These are phyloP conservation scores for Caenorhabditis sp. DNA, from an alignment of 2,888 invertebrate species.

Conservation along the genomic window DNA sequence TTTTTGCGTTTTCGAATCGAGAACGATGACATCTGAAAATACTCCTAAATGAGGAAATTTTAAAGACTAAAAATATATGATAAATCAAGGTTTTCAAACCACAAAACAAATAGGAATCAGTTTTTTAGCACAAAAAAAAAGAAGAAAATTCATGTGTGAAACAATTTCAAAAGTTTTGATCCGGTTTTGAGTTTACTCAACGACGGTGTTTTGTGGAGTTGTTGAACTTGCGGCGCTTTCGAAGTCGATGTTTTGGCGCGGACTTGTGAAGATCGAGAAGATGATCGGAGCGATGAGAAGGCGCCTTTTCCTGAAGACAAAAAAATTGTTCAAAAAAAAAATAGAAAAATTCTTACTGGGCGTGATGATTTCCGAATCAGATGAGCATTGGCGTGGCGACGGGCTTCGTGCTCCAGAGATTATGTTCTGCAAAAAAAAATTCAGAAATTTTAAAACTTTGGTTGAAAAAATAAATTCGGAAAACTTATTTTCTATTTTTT, in stretches of 20 bases:
- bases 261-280: slow-evolving; percentile 47
- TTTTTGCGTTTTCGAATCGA: slow-evolving; percentile 13
- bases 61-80: too few relatives aligned
- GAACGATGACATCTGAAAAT: slow-evolving; percentile 2
- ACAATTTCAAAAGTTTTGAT: slow-evolving; percentile 57
- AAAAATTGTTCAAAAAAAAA: neutral
- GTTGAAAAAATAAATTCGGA: too few relatives aligned
- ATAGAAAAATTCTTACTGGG: slow-evolving; percentile 31
- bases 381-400: slow-evolving; percentile 59
- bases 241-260: slow-evolving; percentile 48
- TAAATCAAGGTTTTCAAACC: too few relatives aligned
- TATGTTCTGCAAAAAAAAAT: too few relatives aligned
- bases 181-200: slow-evolving; percentile 59
- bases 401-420: slow-evolving; percentile 57
- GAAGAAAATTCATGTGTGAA: slow-evolving; percentile 51
- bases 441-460: too few relatives aligned
- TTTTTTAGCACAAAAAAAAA: neutral
- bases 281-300: slow-evolving; percentile 47
- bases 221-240: slow-evolving; percentile 33
- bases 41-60: too few relatives aligned
- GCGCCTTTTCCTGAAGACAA: slow-evolving; percentile 42
- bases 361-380: slow-evolving; percentile 60
- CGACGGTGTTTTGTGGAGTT: slow-evolving; percentile 53
- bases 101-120: too few relatives aligned
- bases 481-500: too few relatives aligned